These are phyloP conservation scores for Mamestra configurata DNA, from an alignment of 1,140 invertebrate species.

Conservation along the genomic window DNA sequence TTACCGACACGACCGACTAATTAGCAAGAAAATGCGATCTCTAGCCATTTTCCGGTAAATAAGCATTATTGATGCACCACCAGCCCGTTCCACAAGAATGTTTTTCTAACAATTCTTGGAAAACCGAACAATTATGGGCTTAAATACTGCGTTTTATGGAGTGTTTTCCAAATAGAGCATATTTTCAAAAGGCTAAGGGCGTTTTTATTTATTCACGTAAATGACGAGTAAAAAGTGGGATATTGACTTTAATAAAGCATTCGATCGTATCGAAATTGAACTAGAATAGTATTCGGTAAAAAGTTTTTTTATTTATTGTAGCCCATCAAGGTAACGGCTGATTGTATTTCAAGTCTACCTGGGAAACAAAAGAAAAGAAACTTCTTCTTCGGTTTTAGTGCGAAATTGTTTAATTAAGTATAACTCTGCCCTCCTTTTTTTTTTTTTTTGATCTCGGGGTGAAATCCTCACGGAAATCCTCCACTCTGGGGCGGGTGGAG, in stretches of 20 bases:
- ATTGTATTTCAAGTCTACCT: not conserved
- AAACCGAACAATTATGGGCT: constrained; percentile 50
- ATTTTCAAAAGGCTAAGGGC: constrained; percentile 27
- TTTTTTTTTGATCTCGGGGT: too few relatives aligned
- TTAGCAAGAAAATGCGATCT: constrained; percentile 57
- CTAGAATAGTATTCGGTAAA: constrained; percentile 10
- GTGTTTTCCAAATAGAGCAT: constrained; percentile 37
- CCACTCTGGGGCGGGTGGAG: too few relatives aligned
- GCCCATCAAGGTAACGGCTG: not conserved
- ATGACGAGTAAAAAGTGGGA: constrained; percentile 17
- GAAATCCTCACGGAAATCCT: too few relatives aligned
- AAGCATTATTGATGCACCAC: constrained; percentile 57
- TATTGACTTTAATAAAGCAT: constrained; percentile 33
- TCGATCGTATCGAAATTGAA: constrained; percentile 31
- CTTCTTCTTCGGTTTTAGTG: too few relatives aligned
- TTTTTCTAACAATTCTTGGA: constrained; percentile 50
- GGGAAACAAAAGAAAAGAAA: too few relatives aligned
- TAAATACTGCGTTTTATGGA: constrained; percentile 37
- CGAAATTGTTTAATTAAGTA: too few relatives aligned
- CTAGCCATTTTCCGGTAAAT: constrained; percentile 63
- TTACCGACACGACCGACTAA: constrained; percentile 52
- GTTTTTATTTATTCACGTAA: constrained; percentile 29
- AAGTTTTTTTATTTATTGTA: constrained; percentile 20
- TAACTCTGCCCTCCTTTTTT: too few relatives aligned
- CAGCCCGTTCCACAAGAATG: constrained; percentile 25